Percentiles rank a stretch among this genome's conserved stretches.
Evolutionary conservation across 2,113 vertebrate species (phyloP).

Genomic region (Tachycineta bicolor): DNA sequence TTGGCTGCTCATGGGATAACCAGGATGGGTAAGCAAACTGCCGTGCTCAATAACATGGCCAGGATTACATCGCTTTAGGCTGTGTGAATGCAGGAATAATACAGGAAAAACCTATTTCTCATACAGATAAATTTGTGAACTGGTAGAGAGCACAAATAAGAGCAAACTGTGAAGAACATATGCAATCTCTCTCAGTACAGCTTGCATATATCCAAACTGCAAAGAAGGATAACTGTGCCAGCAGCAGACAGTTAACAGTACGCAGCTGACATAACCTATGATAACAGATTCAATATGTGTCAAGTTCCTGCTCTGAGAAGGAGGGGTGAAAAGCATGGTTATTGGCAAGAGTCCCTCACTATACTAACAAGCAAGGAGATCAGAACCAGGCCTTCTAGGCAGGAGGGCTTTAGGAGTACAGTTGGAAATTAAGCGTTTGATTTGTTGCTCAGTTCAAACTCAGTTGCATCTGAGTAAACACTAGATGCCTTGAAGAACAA

Average conservation of each 20-base stretch:
- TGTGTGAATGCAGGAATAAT: neutral
- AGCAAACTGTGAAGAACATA: neutral
- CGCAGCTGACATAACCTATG: conserved; percentile 35
- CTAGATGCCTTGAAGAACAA: neutral
- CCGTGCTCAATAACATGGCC: neutral
- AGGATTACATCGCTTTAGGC: neutral
- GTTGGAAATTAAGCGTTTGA: neutral
- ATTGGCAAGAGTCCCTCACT: neutral
- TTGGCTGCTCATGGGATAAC: neutral
- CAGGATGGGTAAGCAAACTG: neutral
- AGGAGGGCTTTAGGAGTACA: neutral
- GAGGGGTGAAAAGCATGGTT: neutral
- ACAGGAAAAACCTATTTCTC: neutral
- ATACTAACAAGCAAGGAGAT: neutral
- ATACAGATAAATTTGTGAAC: neutral
- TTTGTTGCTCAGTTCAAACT: neutral
- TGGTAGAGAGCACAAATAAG: neutral
- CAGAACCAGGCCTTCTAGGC: neutral
- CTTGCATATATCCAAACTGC: neutral
- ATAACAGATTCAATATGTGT: conserved; percentile 24
- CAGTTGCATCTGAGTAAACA: neutral
- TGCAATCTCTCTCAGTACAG: neutral
- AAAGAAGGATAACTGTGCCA: neutral
- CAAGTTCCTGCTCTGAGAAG: neutral
- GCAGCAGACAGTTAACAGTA: conserved; percentile 1